Conservation (phyloP, 2,888 invertebrate genomes). For the Gymnocheta viridis region DNA sequence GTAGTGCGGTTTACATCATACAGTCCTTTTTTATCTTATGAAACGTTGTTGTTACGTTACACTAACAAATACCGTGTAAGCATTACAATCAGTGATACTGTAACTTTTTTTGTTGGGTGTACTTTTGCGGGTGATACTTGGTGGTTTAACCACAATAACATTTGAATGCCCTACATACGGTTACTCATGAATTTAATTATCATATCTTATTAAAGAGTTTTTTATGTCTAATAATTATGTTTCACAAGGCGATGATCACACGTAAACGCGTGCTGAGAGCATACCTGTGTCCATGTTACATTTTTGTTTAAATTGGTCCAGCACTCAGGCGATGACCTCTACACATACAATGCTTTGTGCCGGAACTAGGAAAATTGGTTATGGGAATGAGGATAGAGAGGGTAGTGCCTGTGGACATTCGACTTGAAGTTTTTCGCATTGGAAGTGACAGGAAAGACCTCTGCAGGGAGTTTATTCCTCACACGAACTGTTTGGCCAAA, state of each 20-base stretch:
- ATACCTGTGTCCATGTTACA: too few species aligned
- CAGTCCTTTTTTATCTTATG: conserved; percentile 1
- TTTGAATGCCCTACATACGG: background rate
- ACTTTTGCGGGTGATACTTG: conserved; percentile 33
- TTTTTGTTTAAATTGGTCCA: too few species aligned
- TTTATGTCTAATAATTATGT: background rate
- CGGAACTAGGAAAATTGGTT: too few species aligned
- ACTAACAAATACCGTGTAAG: conserved; percentile 17
- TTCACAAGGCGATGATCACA: background rate
- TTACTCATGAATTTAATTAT: background rate
- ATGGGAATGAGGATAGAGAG: too few species aligned
- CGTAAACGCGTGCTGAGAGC: background rate
- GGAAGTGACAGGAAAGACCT: too few species aligned
- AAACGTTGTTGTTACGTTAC: conserved; percentile 22
- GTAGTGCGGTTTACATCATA: conserved; percentile 41
- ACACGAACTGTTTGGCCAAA: too few species aligned
- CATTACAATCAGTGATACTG: background rate
- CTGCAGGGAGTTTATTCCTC: too few species aligned
- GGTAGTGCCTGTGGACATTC: too few species aligned
- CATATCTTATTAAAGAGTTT: background rate
- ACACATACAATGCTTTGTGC: too few species aligned
- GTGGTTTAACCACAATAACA: conserved; percentile 21
- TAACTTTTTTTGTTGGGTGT: background rate
- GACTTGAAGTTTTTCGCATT: too few species aligned
- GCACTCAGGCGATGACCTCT: too few species aligned